Evolutionary conservation across 2,113 vertebrate species (phyloP), one percentile per base, ranked within the genome.

Genomic region (Elgaria multicarinata): DNA sequence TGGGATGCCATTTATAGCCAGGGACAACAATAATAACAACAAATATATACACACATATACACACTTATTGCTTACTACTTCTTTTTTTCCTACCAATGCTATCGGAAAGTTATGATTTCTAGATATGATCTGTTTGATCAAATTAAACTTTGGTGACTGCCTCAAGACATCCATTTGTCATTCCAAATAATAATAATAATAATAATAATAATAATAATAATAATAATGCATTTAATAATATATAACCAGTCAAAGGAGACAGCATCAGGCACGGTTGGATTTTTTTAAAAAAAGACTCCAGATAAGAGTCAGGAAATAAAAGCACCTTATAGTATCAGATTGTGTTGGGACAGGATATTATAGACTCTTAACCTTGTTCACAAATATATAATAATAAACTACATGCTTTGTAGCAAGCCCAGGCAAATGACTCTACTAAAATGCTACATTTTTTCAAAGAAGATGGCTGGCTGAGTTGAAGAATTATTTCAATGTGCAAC

Each of bases 231-330:
- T 89, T 87, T 90, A 93, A 93, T 89, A 96, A 94, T 89, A 88
- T 16, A 64, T 84, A 75, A 91, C 88, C 91, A 89, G 93, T 94
- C 91, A 88, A 91, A 93, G 74, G 91, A 66, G 92, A 89, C 10
- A 0, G 31, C 85, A 94, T 87, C 77, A 95, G 50, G 87, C 88
- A 76, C 93, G 88, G 83, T 50, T 91, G 93, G 92, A 87, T 92
- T 94, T 93, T 94, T n/a, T 53, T n/a, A n/a, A n/a, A n/a, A 93
- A 83, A 39, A 92, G 90, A 66, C 93, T 87, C 64, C 83, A 93
- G 93, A 96, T 95, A 95, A 95, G 44, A 89, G 81, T 89, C 90
- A 93, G 89, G 83, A 94, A 95, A 95, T 93, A 91, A 95, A 85
- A 93, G 50, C 77, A 93, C 83, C 87, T 93, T 90, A 93, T 94